These are phyloP conservation scores for Mormoops blainvillei DNA, from an alignment of 2,113 vertebrate species.

Conservation along the genomic window DNA sequence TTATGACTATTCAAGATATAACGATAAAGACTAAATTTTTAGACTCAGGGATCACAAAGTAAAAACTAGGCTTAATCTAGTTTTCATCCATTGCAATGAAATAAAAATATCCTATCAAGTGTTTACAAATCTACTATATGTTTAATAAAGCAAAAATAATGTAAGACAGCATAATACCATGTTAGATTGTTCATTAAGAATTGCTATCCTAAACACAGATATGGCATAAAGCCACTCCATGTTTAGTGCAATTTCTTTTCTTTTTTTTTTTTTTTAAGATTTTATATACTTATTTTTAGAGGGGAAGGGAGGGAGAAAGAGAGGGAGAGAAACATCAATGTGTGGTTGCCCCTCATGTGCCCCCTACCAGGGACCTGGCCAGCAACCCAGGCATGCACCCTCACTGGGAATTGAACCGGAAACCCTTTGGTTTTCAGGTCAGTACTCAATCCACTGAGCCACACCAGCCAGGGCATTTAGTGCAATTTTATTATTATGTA, in stretches of 20 bases:
- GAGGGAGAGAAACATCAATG: no score
- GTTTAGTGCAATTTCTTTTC: neutral
- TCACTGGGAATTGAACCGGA: no score
- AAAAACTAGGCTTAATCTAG: neutral
- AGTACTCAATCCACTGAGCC: no score
- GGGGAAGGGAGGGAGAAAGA: no score
- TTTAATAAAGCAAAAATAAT: constrained; percentile 13
- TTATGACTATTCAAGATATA: neutral
- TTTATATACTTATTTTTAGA: no score
- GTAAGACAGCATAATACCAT: neutral
- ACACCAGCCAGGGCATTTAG: no score
- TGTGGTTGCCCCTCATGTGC: no score
- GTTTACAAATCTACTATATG: neutral
- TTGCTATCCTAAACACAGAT: neutral
- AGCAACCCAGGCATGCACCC: no score
- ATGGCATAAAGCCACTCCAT: neutral
- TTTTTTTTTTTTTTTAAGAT: no score
- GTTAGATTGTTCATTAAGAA: neutral
- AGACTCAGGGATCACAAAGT: neutral
- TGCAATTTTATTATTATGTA: neutral
- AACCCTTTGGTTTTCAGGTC: no score
- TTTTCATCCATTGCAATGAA: neutral
- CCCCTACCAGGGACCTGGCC: no score
- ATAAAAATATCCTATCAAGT: neutral
- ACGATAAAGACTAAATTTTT: neutral